A percentile compares a stretch with the other conserved stretches of the same genome.
These are phyloP conservation scores for Limnephilus rhombicus DNA, from an alignment of 2,888 invertebrate genomes.

Conservation along the genomic window DNA sequence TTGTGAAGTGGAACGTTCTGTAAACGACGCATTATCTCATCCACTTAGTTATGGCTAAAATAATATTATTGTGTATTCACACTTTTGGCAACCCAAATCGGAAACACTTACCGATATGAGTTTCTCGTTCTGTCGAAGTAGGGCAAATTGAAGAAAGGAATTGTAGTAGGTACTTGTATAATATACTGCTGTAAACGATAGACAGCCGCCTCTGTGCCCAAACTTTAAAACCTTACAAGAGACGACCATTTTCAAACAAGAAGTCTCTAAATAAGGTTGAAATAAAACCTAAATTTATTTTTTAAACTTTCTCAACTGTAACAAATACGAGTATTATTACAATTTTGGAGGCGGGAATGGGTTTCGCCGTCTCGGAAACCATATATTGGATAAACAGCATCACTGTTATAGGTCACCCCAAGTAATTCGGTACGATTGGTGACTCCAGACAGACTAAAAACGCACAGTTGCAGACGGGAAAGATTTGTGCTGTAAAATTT, in stretches of 20 bases:
- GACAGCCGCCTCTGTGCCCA: not conserved
- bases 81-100: not conserved
- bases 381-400: no score
- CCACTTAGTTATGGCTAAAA: not conserved
- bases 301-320: no score
- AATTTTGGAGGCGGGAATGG: no score
- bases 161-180: not conserved
- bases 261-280: no score
- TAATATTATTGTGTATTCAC: not conserved
- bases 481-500: no score
- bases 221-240: not conserved
- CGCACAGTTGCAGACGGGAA: no score
- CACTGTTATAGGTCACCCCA: no score
- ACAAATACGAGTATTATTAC: no score
- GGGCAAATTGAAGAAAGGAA: not conserved
- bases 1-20: not conserved
- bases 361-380: no score
- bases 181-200: not conserved
- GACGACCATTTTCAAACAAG: not conserved
- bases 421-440: no score
- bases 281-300: not conserved
- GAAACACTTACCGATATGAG: slow-evolving; percentile 1
- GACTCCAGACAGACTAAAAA: no score
- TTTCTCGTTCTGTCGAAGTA: not conserved
- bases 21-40: not conserved